Conservation (phyloP, 2,797 vertebrate genomes). For the Ceryle rudis region DNA sequence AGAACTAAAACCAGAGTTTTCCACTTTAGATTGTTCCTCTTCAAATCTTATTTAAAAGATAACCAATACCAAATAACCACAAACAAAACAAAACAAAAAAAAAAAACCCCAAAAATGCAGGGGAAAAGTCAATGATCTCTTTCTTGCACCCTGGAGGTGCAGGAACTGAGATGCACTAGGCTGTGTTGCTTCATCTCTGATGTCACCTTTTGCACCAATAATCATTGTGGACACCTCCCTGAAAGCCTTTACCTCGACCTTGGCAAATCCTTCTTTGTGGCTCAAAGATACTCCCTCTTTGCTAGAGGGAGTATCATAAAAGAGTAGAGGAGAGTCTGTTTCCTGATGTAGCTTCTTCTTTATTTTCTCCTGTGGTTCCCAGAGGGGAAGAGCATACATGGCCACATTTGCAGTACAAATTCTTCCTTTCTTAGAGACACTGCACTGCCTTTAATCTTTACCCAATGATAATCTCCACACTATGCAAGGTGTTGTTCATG, state of each 20-base stretch:
- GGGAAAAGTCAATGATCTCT: not conserved
- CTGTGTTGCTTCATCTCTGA: not conserved
- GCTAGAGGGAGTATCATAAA: not conserved
- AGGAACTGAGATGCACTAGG: not conserved
- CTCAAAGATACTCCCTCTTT: not conserved
- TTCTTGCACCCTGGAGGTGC: not conserved
- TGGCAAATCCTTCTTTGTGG: not conserved
- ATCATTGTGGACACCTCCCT: not conserved
- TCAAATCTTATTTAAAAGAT: not conserved
- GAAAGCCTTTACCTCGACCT: not conserved
- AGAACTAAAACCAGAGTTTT: not conserved
- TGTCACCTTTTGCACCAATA: not conserved
- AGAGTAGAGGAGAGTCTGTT: not conserved
- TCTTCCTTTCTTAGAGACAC: not conserved
- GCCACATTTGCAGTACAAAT: not conserved
- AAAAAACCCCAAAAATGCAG: not conserved
- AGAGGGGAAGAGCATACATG: fast-evolving
- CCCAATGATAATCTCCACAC: not conserved
- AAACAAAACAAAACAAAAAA: not conserved
- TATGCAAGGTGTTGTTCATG: too few species aligned
- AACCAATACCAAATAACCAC: not conserved
- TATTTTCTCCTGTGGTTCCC: not conserved
- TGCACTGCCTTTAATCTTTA: not conserved
- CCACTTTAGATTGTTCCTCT: not conserved
- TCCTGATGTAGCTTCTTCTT: not conserved